Percentiles rank a stretch among this genome's conserved stretches.
Conservation (phyloP, 1,140 invertebrate genomes). For the Acyrthosiphon pisum region DNA sequence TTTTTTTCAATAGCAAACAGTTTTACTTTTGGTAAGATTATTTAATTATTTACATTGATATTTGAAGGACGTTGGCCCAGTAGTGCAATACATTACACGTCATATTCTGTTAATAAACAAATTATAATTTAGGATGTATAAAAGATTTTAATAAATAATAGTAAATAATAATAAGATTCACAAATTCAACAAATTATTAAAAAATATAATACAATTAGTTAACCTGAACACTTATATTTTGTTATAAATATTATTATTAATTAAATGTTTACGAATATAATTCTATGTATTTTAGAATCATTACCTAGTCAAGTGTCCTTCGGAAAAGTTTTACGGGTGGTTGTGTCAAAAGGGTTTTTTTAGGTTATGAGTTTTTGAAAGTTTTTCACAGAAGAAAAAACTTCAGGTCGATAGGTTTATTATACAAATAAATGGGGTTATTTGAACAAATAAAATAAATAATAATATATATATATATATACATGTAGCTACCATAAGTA, state of each 20-base stretch:
- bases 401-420: neutral
- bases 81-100: too few species aligned
- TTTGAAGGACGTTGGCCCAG: neutral
- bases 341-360: neutral
- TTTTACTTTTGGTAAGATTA: neutral
- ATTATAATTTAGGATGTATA: too few species aligned
- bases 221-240: neutral
- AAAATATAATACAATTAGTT: neutral
- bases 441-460: constrained; percentile 13
- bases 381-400: neutral
- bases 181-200: neutral
- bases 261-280: neutral
- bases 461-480: neutral
- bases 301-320: neutral
- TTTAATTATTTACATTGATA: neutral
- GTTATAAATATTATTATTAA: neutral
- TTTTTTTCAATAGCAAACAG: neutral
- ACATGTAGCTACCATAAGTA: neutral
- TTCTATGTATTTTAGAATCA: neutral
- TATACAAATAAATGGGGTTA: neutral
- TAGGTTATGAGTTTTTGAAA: neutral
- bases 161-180: neutral
- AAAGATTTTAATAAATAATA: too few species aligned
- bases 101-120: too few species aligned
- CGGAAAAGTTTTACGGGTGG: neutral